Evolutionary conservation across 2,797 vertebrate genomes (phyloP), one percentile per base, ranked within the genome.

Genomic region (Prunella strophiata): DNA sequence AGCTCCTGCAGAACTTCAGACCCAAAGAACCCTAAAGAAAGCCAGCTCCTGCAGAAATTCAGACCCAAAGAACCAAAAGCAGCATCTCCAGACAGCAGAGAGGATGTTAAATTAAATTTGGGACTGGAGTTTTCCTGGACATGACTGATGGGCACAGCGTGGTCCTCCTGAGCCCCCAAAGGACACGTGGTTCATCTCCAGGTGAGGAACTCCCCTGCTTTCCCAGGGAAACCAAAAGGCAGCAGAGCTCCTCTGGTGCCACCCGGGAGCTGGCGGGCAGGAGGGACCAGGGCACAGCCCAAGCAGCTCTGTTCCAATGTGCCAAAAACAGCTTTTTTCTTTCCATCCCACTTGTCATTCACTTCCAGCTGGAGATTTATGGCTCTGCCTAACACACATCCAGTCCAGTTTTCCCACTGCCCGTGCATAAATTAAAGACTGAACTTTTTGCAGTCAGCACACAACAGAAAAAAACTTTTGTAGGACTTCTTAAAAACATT

Each of bases 141-240:
- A 17, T 0, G 0, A 11, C 38, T 22, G 21, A 11, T 4, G 21
- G 76, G 45, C 27, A n/a, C 86, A 68, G 70, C 5, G 0, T 0
- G 45, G 29, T 30, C 16, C 51, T 11, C 48, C 72, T 1, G 29
- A 82, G 79, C 52, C 45, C 63, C 34, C 30, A 23, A 5, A 88
- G 59, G 5, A 30, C 43, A 4, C 3, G 0, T 1, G 1, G 32
- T 3, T 47, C 10, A 21, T 43, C 34, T 18, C 8, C 40, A 59
- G 74, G 29, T 13, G 19, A 66, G 22, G 34, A 50, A 26, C 34
- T 58, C 26, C 59, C 15, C 73, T 27, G 26, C 73, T 78, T 29
- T 47, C 13, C 32, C 80, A 87, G 51, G 0, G 1, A 8, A 26
- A 9, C 3, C 30, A 23, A 16, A 23, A 29, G 36, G 67, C 80